These are phyloP conservation scores for Brachyhypopomus occidentalis DNA, from an alignment of 2,113 vertebrate species.

Conservation along the genomic window DNA sequence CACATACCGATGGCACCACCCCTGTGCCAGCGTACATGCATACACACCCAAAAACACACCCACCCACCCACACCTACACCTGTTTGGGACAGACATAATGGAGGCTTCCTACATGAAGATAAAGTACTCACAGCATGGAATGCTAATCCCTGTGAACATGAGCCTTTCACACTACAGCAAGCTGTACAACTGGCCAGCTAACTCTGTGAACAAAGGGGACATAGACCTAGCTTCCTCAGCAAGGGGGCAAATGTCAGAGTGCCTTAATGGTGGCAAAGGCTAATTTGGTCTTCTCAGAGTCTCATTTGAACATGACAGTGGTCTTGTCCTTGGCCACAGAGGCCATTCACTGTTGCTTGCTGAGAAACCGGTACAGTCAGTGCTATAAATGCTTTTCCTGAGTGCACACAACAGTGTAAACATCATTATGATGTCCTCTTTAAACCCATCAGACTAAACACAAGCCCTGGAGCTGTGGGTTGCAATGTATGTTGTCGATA, in stretches of 20 bases:
- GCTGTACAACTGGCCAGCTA: background rate
- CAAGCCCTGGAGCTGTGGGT: background rate
- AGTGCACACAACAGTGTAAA: background rate
- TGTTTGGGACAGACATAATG: no score
- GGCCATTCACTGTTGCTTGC: background rate
- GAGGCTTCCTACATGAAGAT: background rate
- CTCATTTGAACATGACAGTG: background rate
- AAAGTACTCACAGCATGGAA: constrained; percentile 10
- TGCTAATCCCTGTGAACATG: background rate
- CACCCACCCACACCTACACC: constrained; percentile 21
- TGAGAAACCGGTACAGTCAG: background rate
- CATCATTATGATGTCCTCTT: no score
- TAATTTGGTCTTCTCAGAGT: background rate
- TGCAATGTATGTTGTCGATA: background rate
- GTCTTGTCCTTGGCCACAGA: background rate
- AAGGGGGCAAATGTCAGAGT: background rate
- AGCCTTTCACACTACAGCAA: background rate
- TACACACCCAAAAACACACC: constrained; percentile 10
- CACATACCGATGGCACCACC: background rate
- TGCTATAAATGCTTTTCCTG: background rate
- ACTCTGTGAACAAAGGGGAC: background rate
- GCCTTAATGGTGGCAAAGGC: background rate
- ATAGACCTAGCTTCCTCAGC: background rate
- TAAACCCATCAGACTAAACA: background rate
- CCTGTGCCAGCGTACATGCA: background rate